A percentile compares a stretch with the other conserved stretches of the same genome.
phyloP scores from a whole-genome alignment of 2,888 invertebrate genomes.

The Caenorhabditis imperialis region DNA sequence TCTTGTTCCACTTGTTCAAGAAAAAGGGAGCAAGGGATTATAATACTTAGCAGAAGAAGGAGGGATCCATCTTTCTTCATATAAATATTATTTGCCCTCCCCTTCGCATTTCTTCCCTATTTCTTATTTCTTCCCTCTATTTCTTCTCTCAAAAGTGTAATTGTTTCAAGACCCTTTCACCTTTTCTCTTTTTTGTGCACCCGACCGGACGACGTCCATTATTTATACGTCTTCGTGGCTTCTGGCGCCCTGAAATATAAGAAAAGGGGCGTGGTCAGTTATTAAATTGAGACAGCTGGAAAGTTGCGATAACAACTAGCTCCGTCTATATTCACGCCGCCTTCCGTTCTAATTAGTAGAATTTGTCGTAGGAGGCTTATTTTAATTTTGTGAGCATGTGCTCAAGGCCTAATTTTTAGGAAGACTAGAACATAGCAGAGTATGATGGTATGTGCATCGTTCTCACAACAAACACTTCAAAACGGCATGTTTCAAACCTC shows the following conservation, averaged over 20 bases:
- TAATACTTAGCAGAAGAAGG: conserved; percentile 46
- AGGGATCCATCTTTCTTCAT: conserved; percentile 24
- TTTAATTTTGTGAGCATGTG: too few relatives aligned
- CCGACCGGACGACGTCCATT: too few relatives aligned
- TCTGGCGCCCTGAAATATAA: conserved; percentile 10
- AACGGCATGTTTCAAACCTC: too few relatives aligned
- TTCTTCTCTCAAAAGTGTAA: background rate
- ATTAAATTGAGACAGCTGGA: conserved; percentile 28
- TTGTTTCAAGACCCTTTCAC: background rate
- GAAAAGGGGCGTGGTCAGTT: too few relatives aligned
- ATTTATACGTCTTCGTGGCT: too few relatives aligned
- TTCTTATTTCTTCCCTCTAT: background rate
- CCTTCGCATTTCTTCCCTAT: background rate
- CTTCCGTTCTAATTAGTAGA: conserved; percentile 16
- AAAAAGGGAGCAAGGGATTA: conserved; percentile 39
- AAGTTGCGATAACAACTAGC: too few relatives aligned
- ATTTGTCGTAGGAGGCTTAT: too few relatives aligned
- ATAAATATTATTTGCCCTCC: conserved; percentile 19
- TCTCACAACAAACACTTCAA: too few relatives aligned
- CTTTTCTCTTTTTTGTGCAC: background rate
- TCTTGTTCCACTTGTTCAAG: conserved; percentile 16
- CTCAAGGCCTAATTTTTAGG: too few relatives aligned
- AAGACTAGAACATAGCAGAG: too few relatives aligned
- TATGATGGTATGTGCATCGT: too few relatives aligned
- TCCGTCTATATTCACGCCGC: too few relatives aligned